These are phyloP conservation scores for Eptesicus fuscus DNA, from an alignment of 2,113 vertebrate species.

Conservation along the genomic window DNA sequence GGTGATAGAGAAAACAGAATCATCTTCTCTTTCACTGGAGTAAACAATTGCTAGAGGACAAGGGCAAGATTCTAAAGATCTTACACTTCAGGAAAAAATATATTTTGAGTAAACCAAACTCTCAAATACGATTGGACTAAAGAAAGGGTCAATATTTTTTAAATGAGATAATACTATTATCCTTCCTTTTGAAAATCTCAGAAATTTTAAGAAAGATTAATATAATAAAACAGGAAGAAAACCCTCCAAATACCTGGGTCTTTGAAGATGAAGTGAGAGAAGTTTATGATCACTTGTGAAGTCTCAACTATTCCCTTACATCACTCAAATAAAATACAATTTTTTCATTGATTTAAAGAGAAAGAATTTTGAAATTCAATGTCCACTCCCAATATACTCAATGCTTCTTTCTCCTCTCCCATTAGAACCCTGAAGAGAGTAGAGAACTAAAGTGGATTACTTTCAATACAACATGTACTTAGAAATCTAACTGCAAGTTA, in stretches of 20 bases:
- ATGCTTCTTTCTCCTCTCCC: background rate
- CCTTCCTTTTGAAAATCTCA: background rate
- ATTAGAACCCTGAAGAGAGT: background rate
- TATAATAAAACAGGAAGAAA: background rate
- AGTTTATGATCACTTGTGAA: background rate
- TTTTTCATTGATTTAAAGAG: background rate
- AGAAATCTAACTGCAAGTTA: background rate
- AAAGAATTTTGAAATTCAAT: conserved; percentile 3
- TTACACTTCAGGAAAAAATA: background rate
- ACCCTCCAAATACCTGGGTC: background rate
- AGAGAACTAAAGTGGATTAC: background rate
- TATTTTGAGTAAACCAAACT: background rate
- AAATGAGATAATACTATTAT: background rate
- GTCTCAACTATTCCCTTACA: background rate
- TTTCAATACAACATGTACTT: background rate
- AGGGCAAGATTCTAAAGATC: background rate
- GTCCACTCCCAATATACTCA: background rate
- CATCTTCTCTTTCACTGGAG: background rate
- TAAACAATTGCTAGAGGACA: background rate
- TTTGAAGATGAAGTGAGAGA: background rate
- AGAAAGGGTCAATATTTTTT: background rate
- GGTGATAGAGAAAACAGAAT: background rate
- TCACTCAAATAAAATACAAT: background rate
- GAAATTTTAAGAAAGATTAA: background rate
- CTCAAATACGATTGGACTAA: background rate